Base-by-base conservation (phyloP, 2,888 invertebrate species). In the Panzeria rudis region DNA sequence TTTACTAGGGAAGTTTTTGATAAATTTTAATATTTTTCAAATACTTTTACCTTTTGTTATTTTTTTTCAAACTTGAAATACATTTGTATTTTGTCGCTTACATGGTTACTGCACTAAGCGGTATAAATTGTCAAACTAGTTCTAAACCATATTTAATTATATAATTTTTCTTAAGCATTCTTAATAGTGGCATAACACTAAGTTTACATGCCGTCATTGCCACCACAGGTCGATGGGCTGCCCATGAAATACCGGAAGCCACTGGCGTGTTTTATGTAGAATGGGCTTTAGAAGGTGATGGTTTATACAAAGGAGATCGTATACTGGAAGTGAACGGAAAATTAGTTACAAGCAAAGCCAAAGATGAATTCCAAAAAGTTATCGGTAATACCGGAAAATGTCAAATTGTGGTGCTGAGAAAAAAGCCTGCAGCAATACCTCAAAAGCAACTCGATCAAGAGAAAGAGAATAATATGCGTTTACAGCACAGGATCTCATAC, bases 401-500 rank as follows among this genome's bases (percentile, higher is more conserved):
- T 72, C 92, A 92, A 86, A 89, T 92, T 86, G 92, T 92, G 17
- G 92, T 92, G 56, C 83, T 92, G 79, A 89, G 92, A 52, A 93
- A 89, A 87, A 92, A 89, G 82, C 89, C 88, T 7, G 88, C 89
- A 17, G 88, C 90, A 4, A 91, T 91, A 75, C 92, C 92, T 1
- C 92, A 93, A 56, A 92, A 92, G 80, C 92, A 92, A 76, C 86
- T 92, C 0, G 89, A 92, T 44, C 91, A 92, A 84, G 91, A 93
- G 23, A 95, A 95, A 89, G 94, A 95, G 25, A 97, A 97, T 92
- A 97, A 97, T 93, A 95, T 97, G 84, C 94, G 97, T 69, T 94
- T 97, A 83, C 97, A 97, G 15, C 97, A 97, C 92, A 94, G 97
- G 87, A 97, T 97, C 89, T 96, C 97, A 2, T 97, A 97, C 92